Conservation (phyloP, 2,113 vertebrate genomes). For the Oostethus manadensis region DNA sequence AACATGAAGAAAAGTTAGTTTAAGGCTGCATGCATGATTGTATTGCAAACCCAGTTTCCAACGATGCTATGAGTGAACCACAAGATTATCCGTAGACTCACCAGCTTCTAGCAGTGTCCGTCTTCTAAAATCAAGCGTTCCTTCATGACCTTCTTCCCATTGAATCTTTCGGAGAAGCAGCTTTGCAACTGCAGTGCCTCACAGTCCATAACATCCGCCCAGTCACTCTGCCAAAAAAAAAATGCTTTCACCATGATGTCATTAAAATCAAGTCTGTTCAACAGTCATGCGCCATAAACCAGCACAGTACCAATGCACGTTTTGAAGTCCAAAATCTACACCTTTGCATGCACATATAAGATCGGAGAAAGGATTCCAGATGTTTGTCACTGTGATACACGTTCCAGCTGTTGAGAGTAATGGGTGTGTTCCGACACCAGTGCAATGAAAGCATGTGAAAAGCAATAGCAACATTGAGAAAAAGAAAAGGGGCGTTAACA, state of each 20-base stretch:
- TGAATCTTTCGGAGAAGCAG: slow-evolving; percentile 31
- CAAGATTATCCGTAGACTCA: slow-evolving; percentile 25
- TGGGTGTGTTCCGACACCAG: slow-evolving; percentile 3
- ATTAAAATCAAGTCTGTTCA: slow-evolving; percentile 40
- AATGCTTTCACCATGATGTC: slow-evolving; percentile 71
- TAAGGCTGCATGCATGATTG: not conserved
- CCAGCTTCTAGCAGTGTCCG: slow-evolving; percentile 27
- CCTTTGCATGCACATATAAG: slow-evolving; percentile 1
- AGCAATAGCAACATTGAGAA: not conserved
- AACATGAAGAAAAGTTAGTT: not conserved
- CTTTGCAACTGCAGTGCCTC: slow-evolving; percentile 32
- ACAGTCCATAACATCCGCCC: slow-evolving; percentile 54
- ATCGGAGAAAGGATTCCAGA: not conserved
- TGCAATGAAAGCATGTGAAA: slow-evolving; percentile 9
- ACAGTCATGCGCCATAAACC: not conserved
- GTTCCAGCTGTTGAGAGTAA: slow-evolving; percentile 23
- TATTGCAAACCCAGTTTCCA: too few species aligned
- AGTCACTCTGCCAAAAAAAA: slow-evolving; percentile 39
- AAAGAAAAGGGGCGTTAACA: not conserved
- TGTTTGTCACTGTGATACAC: slow-evolving; percentile 6
- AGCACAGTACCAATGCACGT: not conserved
- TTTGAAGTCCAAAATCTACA: not conserved
- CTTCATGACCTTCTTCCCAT: slow-evolving; percentile 20
- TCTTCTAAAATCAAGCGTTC: slow-evolving; percentile 17
- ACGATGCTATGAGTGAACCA: slow-evolving; percentile 1